These are phyloP conservation scores for Enteromius mattozi DNA, from an alignment of 2,797 vertebrate genomes.

Conservation along the genomic window DNA sequence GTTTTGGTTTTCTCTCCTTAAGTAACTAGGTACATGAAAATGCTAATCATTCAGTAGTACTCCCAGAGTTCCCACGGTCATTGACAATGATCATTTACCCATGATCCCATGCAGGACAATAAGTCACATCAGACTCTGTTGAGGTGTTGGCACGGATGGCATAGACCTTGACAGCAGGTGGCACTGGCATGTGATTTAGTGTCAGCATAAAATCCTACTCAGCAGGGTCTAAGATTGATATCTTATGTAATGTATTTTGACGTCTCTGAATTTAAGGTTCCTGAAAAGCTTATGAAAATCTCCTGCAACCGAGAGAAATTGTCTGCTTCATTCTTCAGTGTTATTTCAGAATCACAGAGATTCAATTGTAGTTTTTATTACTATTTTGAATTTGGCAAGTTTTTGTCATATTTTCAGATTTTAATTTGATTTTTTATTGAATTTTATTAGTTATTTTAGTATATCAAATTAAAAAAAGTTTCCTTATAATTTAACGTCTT, in stretches of 20 bases:
- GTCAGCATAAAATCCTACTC: constrained; percentile 23
- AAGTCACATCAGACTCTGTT: not conserved
- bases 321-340: not conserved
- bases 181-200: constrained; percentile 28
- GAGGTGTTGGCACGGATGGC: constrained; percentile 27
- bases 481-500: not conserved
- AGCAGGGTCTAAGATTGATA: not conserved
- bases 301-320: not conserved
- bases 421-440: not conserved
- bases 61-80: not conserved
- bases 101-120: constrained; percentile 12
- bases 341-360: not conserved
- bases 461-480: not conserved
- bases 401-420: not conserved
- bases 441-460: not conserved
- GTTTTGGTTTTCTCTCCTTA: not conserved
- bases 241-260: constrained; percentile 24
- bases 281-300: not conserved
- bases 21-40: not conserved
- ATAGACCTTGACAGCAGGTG: constrained; percentile 33
- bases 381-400: not conserved
- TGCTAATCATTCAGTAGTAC: not conserved
- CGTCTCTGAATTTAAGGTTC: not conserved
- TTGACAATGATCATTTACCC: not conserved
- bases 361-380: not conserved